A percentile compares a stretch with the other conserved stretches of the same genome.
phyloP scores from a whole-genome alignment of 2,797 vertebrate genomes.

The Leptoclinus maculatus region DNA sequence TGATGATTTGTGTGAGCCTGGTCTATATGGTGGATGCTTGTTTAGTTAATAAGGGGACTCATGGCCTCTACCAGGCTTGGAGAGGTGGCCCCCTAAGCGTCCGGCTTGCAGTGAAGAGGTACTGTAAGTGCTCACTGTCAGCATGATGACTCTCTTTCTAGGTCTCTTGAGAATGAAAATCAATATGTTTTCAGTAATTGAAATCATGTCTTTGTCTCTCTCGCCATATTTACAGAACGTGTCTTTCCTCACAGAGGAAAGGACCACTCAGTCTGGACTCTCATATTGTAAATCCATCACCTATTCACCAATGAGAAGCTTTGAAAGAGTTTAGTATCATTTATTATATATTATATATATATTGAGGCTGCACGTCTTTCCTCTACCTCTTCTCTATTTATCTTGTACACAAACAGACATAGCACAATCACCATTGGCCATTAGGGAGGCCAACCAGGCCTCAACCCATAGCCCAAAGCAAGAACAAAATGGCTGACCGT shows the following conservation, averaged over 20 bases:
- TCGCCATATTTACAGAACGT: not conserved
- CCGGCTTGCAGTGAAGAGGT: not conserved
- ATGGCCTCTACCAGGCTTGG: not conserved
- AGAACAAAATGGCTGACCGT: slow-evolving; percentile 72
- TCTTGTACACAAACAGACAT: slow-evolving; percentile 28
- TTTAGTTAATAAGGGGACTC: not conserved
- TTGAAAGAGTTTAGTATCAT: too few species aligned
- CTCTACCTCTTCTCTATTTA: slow-evolving; percentile 1
- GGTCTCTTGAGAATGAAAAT: not conserved
- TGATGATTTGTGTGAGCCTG: not conserved
- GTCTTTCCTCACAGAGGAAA: not conserved
- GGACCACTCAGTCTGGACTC: not conserved
- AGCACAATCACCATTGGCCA: slow-evolving; percentile 13
- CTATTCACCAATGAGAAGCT: too few species aligned
- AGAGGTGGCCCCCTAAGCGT: not conserved
- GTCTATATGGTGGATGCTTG: not conserved
- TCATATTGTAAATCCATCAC: not conserved
- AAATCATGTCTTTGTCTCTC: slow-evolving; percentile 7
- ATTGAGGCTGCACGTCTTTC: not conserved
- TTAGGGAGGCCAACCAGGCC: slow-evolving; percentile 37
- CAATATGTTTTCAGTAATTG: not conserved
- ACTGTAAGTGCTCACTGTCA: not conserved
- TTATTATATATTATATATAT: too few species aligned
- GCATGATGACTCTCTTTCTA: not conserved
- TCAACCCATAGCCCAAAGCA: slow-evolving; percentile 39